Conservation (phyloP, 1,140 invertebrate genomes). For the Dufourea novaeangliae region DNA sequence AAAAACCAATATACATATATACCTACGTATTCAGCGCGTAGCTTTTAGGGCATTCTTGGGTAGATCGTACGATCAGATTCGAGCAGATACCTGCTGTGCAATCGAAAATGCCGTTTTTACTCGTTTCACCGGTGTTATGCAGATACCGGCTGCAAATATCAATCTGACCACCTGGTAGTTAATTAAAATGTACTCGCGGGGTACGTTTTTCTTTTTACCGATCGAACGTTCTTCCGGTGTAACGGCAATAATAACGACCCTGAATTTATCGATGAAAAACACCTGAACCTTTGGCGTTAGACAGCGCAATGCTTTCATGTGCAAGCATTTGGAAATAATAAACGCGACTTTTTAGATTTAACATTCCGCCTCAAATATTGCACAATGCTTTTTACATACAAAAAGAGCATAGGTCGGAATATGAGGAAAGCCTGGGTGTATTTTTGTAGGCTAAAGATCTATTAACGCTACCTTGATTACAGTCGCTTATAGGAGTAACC, state of each 20-base stretch:
- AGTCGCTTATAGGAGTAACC: too few species aligned
- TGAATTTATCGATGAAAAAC: background rate
- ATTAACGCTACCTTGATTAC: too few species aligned
- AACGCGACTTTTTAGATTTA: background rate
- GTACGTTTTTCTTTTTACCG: background rate
- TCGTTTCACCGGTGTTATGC: slow-evolving; percentile 34
- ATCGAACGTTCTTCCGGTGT: background rate
- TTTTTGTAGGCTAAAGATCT: too few species aligned
- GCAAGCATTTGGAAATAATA: slow-evolving; percentile 3
- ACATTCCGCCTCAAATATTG: background rate
- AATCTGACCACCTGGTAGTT: slow-evolving; percentile 53
- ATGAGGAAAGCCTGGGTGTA: too few species aligned
- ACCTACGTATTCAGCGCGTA: background rate
- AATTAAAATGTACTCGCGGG: slow-evolving; percentile 53
- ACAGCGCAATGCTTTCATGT: background rate
- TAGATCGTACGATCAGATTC: slow-evolving; percentile 1
- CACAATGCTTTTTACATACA: too few species aligned
- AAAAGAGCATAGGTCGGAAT: too few species aligned
- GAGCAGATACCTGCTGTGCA: slow-evolving; percentile 15
- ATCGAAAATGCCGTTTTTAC: slow-evolving; percentile 53
- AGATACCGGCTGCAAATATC: slow-evolving; percentile 16
- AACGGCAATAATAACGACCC: slow-evolving; percentile 11
- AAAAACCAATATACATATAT: background rate
- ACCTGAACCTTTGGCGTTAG: background rate
- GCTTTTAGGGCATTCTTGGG: background rate